phyloP scores from a whole-genome alignment of 2,888 invertebrate species.

The Eupithecia insigniata region DNA sequence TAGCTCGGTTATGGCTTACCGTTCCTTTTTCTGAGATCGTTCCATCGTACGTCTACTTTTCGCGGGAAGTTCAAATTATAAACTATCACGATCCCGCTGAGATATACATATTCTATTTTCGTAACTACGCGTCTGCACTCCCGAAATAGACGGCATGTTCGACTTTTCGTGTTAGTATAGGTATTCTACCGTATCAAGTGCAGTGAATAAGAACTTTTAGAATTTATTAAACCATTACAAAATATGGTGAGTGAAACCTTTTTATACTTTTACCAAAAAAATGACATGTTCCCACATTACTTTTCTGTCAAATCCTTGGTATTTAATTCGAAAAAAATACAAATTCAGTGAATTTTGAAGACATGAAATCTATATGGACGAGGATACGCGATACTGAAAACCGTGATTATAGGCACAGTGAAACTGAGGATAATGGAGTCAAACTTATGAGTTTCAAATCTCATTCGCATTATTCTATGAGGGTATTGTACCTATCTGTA shows the following conservation, averaged over 20 bases:
- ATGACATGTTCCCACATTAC: neutral
- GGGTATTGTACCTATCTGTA: constrained; percentile 24
- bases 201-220: constrained; percentile 32
- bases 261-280: neutral
- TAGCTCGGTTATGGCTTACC: too few relatives aligned
- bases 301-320: neutral
- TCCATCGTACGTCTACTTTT: neutral
- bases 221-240: constrained; percentile 24
- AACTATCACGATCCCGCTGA: constrained; percentile 54
- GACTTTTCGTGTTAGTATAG: constrained; percentile 54
- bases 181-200: constrained; percentile 56
- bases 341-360: constrained; percentile 25
- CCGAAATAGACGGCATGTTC: constrained; percentile 71
- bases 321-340: neutral
- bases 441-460: constrained; percentile 30
- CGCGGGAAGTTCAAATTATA: constrained; percentile 61
- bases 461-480: constrained; percentile 21
- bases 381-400: constrained; percentile 54
- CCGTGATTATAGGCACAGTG: constrained; percentile 28
- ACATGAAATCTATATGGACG: constrained; percentile 70
- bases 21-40: too few relatives aligned
- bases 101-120: constrained; percentile 69
- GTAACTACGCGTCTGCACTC: constrained; percentile 67
- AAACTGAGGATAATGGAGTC: constrained; percentile 47
- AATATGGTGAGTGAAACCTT: constrained; percentile 51